These are phyloP conservation scores for Saturnia japonica DNA, from an alignment of 2,888 invertebrate species.

Conservation along the genomic window DNA sequence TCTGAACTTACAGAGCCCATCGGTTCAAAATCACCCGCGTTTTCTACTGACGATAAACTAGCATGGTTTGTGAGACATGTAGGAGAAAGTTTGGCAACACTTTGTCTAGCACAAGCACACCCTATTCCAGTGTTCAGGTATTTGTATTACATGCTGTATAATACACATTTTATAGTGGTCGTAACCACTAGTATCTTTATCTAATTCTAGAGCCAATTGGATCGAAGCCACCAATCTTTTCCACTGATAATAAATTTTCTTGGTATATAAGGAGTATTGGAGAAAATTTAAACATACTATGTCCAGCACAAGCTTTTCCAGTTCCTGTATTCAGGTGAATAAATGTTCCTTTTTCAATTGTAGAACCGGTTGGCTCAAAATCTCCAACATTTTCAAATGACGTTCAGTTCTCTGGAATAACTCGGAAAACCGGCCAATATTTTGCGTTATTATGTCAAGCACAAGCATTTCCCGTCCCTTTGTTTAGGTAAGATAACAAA, in stretches of 20 bases:
- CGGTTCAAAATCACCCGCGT: conserved; percentile 85
- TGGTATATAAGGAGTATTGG: conserved; percentile 79
- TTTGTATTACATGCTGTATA: conserved; percentile 28
- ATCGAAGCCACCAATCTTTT: conserved; percentile 83
- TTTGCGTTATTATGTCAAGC: conserved; percentile 88
- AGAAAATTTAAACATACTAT: conserved; percentile 81
- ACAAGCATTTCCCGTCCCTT: conserved; percentile 88
- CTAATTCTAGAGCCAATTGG: conserved; percentile 82
- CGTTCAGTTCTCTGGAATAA: conserved; percentile 86
- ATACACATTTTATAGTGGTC: conserved; percentile 17
- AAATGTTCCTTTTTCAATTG: conserved; percentile 55
- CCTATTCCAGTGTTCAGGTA: conserved; percentile 86
- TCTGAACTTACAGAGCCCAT: conserved; percentile 66
- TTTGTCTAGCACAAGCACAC: conserved; percentile 83
- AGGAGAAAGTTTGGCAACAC: conserved; percentile 78
- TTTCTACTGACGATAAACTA: conserved; percentile 83
- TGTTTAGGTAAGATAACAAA: conserved; percentile 69
- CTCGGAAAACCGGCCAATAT: conserved; percentile 83
- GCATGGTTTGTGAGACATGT: conserved; percentile 78
- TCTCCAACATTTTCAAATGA: conserved; percentile 87
- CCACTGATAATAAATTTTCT: conserved; percentile 83
- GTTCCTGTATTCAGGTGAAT: conserved; percentile 86
- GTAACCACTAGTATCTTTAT: conserved; percentile 27
- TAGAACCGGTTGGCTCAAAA: conserved; percentile 87
- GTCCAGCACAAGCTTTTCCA: conserved; percentile 86